Evolutionary conservation across 2,888 invertebrate genomes (phyloP), one percentile per base, ranked within the genome.

Genomic region (Periphyllus acericola): DNA sequence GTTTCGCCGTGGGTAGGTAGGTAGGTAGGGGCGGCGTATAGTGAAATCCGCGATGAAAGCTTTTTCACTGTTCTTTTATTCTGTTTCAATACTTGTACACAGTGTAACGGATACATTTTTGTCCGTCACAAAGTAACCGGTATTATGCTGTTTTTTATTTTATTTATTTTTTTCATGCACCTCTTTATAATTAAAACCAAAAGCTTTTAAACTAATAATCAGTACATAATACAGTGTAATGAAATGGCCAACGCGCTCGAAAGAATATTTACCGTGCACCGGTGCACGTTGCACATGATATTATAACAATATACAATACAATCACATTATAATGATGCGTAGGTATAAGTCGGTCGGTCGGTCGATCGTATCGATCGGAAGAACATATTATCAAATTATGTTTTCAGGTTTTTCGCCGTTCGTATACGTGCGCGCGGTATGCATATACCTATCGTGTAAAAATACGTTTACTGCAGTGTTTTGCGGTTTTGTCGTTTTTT

Each of bases 191-290:
- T 82, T 82, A 71, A 82, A 72, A 82, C 46, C 32, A 6, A 32
- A 25, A 82, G 71, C 82, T 82, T 82, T 82, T 40, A 68, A 68
- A 81, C 79, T 81, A 21, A 36, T 81, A 68, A 68, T 81, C n/a
- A 68, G 0, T 29, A 60, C 8, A 66, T n/a, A 68, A 0, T 29
- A 60, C 8, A 66, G 8, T 11, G 68, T 40, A 40, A 80, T 66
- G 80, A 40, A 68, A 81, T 68, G 11, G 40, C 66, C 32, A 25
- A 34, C 79, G n/a, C 21, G 40, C 68, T 68, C 21, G 81, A 29
- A 40, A 32, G 1, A 81, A 19, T 29, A 29, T 32, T 46, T 11
- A 1, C 14, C 46, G 14, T 36, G 36, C 36, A 36, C 6, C 6
- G 6, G 3, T 14, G 14, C 36, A 14, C 46, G 11, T 11, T 46